A percentile compares a stretch with the other conserved stretches of the same genome.
Evolutionary conservation across 2,888 invertebrate genomes (phyloP).

Genomic region (Cancer borealis): DNA sequence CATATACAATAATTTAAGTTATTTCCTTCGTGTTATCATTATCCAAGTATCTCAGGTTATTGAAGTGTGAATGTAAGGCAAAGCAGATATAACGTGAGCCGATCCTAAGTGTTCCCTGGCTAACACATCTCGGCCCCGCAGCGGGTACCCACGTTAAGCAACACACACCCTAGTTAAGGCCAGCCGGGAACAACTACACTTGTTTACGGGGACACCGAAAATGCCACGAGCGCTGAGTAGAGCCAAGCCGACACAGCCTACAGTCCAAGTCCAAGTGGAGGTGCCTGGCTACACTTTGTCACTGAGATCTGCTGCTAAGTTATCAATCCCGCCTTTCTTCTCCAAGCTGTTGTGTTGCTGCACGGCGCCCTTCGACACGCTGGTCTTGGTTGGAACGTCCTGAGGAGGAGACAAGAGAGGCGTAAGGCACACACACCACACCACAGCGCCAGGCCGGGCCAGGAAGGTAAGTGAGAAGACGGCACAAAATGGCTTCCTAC

Average conservation of each 20-base stretch:
- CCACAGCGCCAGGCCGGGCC: neutral
- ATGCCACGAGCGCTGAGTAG: neutral
- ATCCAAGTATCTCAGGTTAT: too few relatives aligned
- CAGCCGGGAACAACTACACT: too few relatives aligned
- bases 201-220: neutral
- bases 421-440: neutral
- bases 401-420: neutral
- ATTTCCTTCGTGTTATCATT: too few relatives aligned
- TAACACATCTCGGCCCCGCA: too few relatives aligned
- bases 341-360: neutral
- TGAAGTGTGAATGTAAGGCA: too few relatives aligned
- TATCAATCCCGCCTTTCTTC: slow-evolving; percentile 48
- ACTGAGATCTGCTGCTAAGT: slow-evolving; percentile 55
- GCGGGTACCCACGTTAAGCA: too few relatives aligned
- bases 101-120: too few relatives aligned
- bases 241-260: neutral
- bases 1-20: too few relatives aligned
- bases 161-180: too few relatives aligned
- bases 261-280: neutral
- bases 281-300: neutral
- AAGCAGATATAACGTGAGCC: too few relatives aligned
- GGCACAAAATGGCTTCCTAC: too few relatives aligned
- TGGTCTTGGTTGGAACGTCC: neutral
- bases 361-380: neutral
- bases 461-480: neutral